Base-by-base conservation (phyloP, 2,113 vertebrate genomes). In the Menidia beryllina region DNA sequence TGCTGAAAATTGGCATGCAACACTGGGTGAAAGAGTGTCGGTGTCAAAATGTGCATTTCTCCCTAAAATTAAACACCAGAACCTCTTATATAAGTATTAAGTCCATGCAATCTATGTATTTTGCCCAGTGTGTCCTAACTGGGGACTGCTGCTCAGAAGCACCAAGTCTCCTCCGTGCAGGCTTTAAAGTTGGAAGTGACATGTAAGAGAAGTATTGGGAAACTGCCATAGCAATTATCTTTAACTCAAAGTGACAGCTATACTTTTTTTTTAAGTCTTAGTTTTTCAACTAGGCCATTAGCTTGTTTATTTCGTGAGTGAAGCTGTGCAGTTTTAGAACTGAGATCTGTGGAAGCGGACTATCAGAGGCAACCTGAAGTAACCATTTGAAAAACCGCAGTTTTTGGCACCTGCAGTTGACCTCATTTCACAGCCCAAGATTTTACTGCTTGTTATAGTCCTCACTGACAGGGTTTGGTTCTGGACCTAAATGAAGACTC, bases 151-250 rank as follows among this genome's bases (percentile, higher is more conserved):
- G 60, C 30, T 63, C 49, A 50, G 60, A 50, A 63, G 47, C 49
- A 45, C 38, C 30, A 0, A 38, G 47, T 50, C 49, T 63, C 45
- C 36, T 47, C 47, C 50, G 49, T 63, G 60, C 45, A 30, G 27
- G 30, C 50, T 63, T 63, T 36, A n/a, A 50, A 50, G 19, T 3
- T 45, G 50, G 20, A 45, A 62, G 3, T 63, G 60, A 63, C 60
- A 36, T 62, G 60, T 62, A 50, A 63, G 30, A 5, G 27, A 30
- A 50, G 27, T 47, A 24, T 63, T 63, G 60, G 47, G 45, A 36
- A 50, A 47, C n/a, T 50, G 60, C 60, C 60, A 51, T 15, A n/a
- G 13, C 27, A 50, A n/a, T 49, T 34, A 23, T 63, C 47, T 63
- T 20, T 63, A 26, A 63, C 20, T 23, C 26, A 15, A 5, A 23